A percentile compares a stretch with the other conserved stretches of the same genome.
These are phyloP conservation scores for Galbula dea DNA, from an alignment of 2,113 vertebrate genomes.

Conservation along the genomic window DNA sequence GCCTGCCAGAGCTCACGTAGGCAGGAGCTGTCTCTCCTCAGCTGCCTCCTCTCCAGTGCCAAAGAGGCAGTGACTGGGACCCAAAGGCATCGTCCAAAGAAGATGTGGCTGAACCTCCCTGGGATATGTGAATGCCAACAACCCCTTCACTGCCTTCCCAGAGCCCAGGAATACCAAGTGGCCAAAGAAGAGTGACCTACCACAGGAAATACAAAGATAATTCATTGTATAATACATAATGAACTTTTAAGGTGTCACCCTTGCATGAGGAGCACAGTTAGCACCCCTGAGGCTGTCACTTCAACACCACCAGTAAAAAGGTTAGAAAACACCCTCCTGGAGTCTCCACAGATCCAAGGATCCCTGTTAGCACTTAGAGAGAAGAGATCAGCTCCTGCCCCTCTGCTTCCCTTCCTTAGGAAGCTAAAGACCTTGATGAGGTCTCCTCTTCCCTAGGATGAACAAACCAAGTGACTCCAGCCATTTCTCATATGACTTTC, in stretches of 20 bases:
- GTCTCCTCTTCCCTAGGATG: too few species aligned
- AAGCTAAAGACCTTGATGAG: too few species aligned
- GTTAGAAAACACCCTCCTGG: not conserved
- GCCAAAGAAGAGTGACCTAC: not conserved
- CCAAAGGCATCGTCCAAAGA: not conserved
- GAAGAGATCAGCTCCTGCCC: too few species aligned
- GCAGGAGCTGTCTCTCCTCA: not conserved
- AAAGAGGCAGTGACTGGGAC: not conserved
- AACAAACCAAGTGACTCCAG: too few species aligned
- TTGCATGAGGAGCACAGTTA: not conserved
- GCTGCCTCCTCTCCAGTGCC: not conserved
- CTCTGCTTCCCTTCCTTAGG: too few species aligned
- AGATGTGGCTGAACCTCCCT: accelerated
- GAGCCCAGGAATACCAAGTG: not conserved
- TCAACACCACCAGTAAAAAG: accelerated
- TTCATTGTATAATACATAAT: not conserved
- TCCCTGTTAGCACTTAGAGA: not conserved
- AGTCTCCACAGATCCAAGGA: not conserved
- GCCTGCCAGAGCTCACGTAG: slow-evolving; percentile 16
- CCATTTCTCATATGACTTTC: too few species aligned
- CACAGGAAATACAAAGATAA: not conserved
- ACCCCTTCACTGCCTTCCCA: too few species aligned
- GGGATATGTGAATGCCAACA: not conserved
- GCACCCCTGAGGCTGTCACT: not conserved
- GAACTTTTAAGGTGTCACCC: not conserved